Evolutionary conservation across 2,113 vertebrate genomes (phyloP).

Genomic region (Dicaeum eximium): DNA sequence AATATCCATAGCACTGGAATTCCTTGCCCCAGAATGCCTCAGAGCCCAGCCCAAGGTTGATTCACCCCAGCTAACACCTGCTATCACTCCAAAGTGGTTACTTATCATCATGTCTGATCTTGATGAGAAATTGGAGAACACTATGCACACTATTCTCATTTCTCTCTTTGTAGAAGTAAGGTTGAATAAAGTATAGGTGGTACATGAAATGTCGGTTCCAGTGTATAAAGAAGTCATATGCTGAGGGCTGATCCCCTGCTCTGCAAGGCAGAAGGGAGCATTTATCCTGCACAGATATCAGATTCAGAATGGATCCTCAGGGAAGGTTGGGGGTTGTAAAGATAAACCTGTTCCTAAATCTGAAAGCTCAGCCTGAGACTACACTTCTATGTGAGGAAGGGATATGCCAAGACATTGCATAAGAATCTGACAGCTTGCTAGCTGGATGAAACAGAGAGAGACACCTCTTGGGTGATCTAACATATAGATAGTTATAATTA

Average conservation of each 20-base stretch:
- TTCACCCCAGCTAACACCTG: slow-evolving; percentile 52
- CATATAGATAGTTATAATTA: slow-evolving; percentile 62
- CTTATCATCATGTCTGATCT: slow-evolving; percentile 60
- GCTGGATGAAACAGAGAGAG: slow-evolving; percentile 58
- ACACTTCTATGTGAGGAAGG: not conserved
- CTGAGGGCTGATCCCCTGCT: slow-evolving; percentile 5
- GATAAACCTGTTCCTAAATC: slow-evolving; percentile 64
- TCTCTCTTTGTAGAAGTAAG: slow-evolving; percentile 19
- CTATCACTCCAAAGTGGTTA: slow-evolving; percentile 7
- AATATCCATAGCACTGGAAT: slow-evolving; percentile 36
- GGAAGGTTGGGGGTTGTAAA: slow-evolving; percentile 36
- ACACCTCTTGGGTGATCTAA: slow-evolving; percentile 62
- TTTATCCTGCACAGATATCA: slow-evolving; percentile 30
- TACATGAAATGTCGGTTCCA: not conserved
- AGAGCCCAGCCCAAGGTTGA: slow-evolving; percentile 53
- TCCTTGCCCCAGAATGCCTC: slow-evolving; percentile 40
- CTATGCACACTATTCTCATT: slow-evolving; percentile 13
- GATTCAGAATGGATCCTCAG: slow-evolving; percentile 14
- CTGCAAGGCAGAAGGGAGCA: slow-evolving; percentile 30
- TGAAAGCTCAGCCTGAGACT: slow-evolving; percentile 44
- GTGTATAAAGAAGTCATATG: slow-evolving; percentile 22
- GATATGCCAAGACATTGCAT: slow-evolving; percentile 59
- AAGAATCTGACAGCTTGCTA: slow-evolving; percentile 63
- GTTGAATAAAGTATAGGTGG: slow-evolving; percentile 13
- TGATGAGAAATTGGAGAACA: slow-evolving; percentile 52